These are phyloP conservation scores for Scophthalmus maximus DNA, from an alignment of 2,113 vertebrate species.

Conservation along the genomic window DNA sequence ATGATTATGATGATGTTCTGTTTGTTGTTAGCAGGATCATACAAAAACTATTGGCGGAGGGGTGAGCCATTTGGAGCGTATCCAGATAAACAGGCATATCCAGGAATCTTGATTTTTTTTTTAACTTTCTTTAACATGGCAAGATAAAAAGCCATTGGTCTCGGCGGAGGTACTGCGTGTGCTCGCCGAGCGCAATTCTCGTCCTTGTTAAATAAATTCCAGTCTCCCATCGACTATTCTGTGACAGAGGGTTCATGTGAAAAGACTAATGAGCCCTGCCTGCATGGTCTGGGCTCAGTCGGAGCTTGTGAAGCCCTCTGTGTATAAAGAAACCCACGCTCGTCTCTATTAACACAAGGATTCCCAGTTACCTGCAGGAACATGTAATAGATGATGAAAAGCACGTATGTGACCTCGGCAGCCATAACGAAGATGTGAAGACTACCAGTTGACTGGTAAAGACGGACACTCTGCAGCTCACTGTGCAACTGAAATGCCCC, in stretches of 20 bases:
- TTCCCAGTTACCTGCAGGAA: constrained; percentile 90
- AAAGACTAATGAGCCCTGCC: neutral
- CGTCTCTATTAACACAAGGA: too few species aligned
- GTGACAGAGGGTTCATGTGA: neutral
- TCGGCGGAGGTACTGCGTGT: too few species aligned
- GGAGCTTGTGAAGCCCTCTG: neutral
- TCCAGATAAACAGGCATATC: too few species aligned
- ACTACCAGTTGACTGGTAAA: constrained; percentile 86
- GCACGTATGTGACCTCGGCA: constrained; percentile 87
- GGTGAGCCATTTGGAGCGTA: too few species aligned
- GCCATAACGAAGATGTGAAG: constrained; percentile 88
- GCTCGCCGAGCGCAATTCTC: too few species aligned
- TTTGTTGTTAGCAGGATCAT: too few species aligned
- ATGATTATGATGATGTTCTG: too few species aligned
- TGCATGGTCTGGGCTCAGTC: neutral
- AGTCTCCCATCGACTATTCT: neutral
- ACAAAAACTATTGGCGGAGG: too few species aligned
- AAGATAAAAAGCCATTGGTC: too few species aligned
- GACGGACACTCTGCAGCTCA: constrained; percentile 85
- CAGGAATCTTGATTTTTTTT: too few species aligned
- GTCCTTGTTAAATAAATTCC: too few species aligned
- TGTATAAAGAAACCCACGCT: neutral
- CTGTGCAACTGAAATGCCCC: constrained; percentile 86
- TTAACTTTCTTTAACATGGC: too few species aligned
- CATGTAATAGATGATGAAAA: constrained; percentile 94